Conservation (phyloP, 2,113 vertebrate species). For the Nycticorax nycticorax region DNA sequence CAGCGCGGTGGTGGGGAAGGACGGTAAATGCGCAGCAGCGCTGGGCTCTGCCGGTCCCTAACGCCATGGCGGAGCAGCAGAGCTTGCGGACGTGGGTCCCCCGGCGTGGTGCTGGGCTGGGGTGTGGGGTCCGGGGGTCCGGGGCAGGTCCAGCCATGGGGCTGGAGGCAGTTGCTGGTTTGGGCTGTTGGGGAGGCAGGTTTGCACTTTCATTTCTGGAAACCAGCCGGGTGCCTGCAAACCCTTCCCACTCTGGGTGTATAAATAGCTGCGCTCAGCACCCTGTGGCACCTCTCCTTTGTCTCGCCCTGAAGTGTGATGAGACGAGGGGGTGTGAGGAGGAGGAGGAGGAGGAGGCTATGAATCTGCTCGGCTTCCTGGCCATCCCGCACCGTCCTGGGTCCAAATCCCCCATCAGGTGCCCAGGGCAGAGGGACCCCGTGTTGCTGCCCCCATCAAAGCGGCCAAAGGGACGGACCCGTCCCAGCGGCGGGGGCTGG, state of each 20-base stretch:
- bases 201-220: background rate
- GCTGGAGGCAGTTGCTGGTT: background rate
- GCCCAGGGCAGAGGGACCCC: background rate
- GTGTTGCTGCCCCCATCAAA: background rate
- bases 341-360: background rate
- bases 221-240: background rate
- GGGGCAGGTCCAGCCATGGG: background rate
- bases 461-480: background rate
- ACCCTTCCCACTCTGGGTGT: background rate
- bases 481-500: fast-evolving
- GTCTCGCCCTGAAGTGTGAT: background rate
- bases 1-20: background rate
- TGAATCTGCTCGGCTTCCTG: background rate
- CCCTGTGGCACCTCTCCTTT: background rate
- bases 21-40: background rate
- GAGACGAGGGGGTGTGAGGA: background rate
- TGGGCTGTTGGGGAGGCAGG: background rate
- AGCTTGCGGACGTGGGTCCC: fast-evolving
- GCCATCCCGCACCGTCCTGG: background rate
- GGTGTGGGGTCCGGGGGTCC: background rate
- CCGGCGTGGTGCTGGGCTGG: fast-evolving
- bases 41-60: background rate
- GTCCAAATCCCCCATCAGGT: background rate
- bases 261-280: background rate
- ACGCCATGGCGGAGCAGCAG: background rate